A percentile compares a stretch with the other conserved stretches of the same genome.
Evolutionary conservation across 2,888 invertebrate genomes (phyloP).

Genomic region (Ophion ellenae): DNA sequence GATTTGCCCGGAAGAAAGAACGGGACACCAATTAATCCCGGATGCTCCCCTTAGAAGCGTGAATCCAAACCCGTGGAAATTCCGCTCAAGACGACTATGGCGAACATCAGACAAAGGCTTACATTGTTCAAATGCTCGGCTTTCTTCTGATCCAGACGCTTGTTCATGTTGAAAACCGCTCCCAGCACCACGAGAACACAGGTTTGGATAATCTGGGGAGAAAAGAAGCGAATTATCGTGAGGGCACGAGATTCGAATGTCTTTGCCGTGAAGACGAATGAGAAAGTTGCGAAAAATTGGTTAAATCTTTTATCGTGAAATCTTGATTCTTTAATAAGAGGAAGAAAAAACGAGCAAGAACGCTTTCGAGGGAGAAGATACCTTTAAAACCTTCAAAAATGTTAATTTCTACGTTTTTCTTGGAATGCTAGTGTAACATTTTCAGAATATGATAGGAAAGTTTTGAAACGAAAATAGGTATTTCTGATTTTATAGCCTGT

Average conservation of each 20-base stretch:
- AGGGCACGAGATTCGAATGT: conserved; percentile 31
- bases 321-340: conserved; percentile 54
- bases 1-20: background rate
- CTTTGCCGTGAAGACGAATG: background rate
- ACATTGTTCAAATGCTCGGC: conserved; percentile 87
- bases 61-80: conserved; percentile 87
- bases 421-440: no score
- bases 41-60: conserved; percentile 39
- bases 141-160: conserved; percentile 85
- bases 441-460: no score
- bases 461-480: no score
- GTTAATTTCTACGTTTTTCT: no score
- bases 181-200: conserved; percentile 87
- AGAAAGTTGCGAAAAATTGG: background rate
- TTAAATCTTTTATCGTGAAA: conserved; percentile 27
- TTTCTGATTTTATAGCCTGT: no score
- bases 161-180: conserved; percentile 87
- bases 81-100: conserved; percentile 87
- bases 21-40: background rate
- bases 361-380: background rate
- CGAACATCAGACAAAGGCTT: conserved; percentile 86
- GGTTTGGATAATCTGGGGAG: conserved; percentile 86
- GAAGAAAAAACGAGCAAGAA: conserved; percentile 61
- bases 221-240: conserved; percentile 55
- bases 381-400: no score